Base-by-base conservation (phyloP, 2,888 invertebrate genomes). In the Panorpa germanica region DNA sequence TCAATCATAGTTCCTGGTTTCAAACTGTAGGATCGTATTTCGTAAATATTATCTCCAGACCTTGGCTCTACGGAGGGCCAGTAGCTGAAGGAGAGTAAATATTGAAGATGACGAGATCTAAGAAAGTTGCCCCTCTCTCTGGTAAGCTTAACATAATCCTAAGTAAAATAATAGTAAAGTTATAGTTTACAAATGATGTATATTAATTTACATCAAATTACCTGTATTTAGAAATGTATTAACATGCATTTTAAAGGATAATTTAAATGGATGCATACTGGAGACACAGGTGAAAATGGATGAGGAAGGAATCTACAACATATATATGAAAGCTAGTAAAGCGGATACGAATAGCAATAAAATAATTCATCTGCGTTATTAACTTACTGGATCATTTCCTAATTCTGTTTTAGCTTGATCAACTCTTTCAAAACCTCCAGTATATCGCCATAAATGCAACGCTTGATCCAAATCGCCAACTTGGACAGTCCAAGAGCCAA, bases 1-100 rank as follows among this genome's bases (percentile, higher is more conserved):
- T 96, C 96, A 41, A 96, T 95, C 95, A 96, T 95, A 2, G 95
- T 95, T 28, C 96, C 96, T 0, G 96, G 95, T 57, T 91, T 91
- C 23, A 98, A 60, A 38, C 86, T 82, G 53, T 80, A 88, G 43
- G 77, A 67, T 4, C 91, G 66, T 46, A 98, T 80, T 61, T 98
- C 96, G 48, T 98, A 98, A 40, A 93, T 81, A 50, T 93, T 82
- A 34, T 61, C 63, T 3, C 71, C 65, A 0, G 61, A 53, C 16
- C 90, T 63, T 15, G 74, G 68, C 38, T 69, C 61, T 15, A 80
- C 72, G 33, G 73, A 70, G 9, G 93, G 91, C 98, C 98, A 98
- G 52, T 91, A 98, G 55, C 91, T 93, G 55, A 98, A 98, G 14
- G 90, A 78, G 38, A 96, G 61, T 36, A 96, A 59, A 52, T 95